A percentile compares a stretch with the other conserved stretches of the same genome.
Evolutionary conservation across 2,797 vertebrate genomes (phyloP).

Genomic region (Cynopterus sphinx): DNA sequence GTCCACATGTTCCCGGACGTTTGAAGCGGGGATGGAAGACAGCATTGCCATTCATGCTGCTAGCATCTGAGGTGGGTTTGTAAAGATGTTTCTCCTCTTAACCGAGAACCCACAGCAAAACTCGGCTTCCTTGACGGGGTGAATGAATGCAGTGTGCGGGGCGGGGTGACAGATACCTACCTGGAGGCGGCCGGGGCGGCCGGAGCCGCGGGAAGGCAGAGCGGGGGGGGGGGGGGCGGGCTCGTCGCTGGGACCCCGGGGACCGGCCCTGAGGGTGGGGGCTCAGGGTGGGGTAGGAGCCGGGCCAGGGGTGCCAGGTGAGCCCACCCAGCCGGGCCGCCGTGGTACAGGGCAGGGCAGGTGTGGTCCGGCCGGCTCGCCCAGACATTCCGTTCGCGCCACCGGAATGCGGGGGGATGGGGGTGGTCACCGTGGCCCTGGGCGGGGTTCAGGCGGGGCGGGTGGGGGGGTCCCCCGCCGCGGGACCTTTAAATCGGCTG

Average conservation of each 20-base stretch:
- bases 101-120: neutral
- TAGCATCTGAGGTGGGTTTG: neutral
- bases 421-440: neutral
- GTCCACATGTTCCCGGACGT: conserved; percentile 10
- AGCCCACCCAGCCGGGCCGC: neutral
- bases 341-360: neutral
- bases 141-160: neutral
- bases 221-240: no score
- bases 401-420: conserved; percentile 30
- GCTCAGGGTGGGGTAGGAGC: neutral
- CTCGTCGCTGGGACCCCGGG: neutral
- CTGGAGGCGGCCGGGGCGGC: neutral
- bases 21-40: conserved; percentile 8
- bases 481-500: conserved; percentile 72
- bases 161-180: neutral
- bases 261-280: neutral
- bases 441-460: neutral
- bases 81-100: neutral
- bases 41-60: conserved; percentile 42
- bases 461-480: conserved; percentile 19
- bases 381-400: conserved; percentile 55
- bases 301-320: neutral
- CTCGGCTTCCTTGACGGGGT: neutral
- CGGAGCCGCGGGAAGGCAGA: neutral
- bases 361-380: neutral